Base-by-base conservation (phyloP, 2,797 vertebrate species). In the Glossophaga mutica region DNA sequence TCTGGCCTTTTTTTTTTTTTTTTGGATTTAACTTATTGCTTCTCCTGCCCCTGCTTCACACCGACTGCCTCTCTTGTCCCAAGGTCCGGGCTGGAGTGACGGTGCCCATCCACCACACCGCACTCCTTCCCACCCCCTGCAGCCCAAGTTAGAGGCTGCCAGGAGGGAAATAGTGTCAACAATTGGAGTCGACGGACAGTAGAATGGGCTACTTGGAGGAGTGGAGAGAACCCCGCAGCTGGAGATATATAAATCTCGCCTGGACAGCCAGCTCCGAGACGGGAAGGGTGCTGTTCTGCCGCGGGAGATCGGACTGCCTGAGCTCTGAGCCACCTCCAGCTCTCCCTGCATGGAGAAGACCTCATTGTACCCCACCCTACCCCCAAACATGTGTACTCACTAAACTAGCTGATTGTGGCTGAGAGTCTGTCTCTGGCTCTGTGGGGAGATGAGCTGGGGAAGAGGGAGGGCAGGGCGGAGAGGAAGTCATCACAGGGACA, bases 21-120 rank as follows among this genome's bases (percentile, higher is more conserved):
- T 67, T 37, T 12, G 78, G 55, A 50, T 90, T 96, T 96, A 96
- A 94, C 32, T 96, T 94, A 92, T 62, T 96, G 70, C 73, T 44
- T 90, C 71, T 84, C 73, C 71, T 87, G 34, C 19, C n/a, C 34
- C 9, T 1, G 6, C 44, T 65, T 21, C 37, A 37, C 32, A 34
- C 29, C 67, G 39, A 2, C 29, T 77, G 37, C 32, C 29, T 78
- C 59, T n/a, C 55, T 87, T 21, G 26, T 74, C 59, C 76, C 3
- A 19, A 65, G 62, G 29, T 19, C 59, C 68, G 59, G 67, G 37
- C 79, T 52, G 26, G 37, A 84, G 57, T 0, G 2, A 42, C n/a
- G 19, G 24, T n/a, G 8, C 42, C 34, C 3, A 4, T 9, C 24
- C 67, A n/a, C 37, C 12, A 18, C 29, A 12, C 71, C 12, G 18